Conservation (phyloP, 2,113 vertebrate species). For the Tetrax tetrax region DNA sequence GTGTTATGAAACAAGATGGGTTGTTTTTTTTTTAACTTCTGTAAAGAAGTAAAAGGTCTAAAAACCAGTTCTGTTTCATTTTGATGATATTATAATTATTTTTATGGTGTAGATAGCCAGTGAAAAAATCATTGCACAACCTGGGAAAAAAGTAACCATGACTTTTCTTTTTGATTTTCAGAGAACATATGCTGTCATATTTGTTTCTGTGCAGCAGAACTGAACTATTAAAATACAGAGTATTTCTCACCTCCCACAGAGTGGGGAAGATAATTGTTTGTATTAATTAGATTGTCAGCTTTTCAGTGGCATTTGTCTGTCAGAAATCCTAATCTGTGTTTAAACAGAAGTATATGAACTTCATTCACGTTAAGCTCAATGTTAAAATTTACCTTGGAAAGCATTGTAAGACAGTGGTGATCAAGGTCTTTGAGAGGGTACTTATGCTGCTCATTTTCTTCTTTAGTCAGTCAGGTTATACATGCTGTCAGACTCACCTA, state of each 20-base stretch:
- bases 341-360: constrained; percentile 79
- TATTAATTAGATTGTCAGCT: constrained; percentile 78
- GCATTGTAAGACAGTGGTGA: constrained; percentile 32
- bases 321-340: constrained; percentile 80
- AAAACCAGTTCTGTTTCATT: background rate
- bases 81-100: background rate
- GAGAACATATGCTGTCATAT: background rate
- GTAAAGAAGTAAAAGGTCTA: background rate
- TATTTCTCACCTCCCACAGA: constrained; percentile 27
- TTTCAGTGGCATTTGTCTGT: constrained; percentile 76
- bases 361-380: constrained; percentile 71
- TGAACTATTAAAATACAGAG: constrained; percentile 35
- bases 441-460: background rate
- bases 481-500: background rate
- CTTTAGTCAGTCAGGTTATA: background rate
- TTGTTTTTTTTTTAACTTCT: background rate
- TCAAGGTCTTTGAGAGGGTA: background rate
- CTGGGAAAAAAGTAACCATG: background rate
- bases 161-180: constrained; percentile 43
- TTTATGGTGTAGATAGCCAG: background rate
- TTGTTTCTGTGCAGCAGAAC: background rate
- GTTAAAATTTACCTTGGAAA: constrained; percentile 67
- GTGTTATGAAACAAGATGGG: background rate
- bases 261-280: constrained; percentile 65
- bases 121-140: background rate